phyloP scores from a whole-genome alignment of 2,113 vertebrate species.

The Lampris incognitus region DNA sequence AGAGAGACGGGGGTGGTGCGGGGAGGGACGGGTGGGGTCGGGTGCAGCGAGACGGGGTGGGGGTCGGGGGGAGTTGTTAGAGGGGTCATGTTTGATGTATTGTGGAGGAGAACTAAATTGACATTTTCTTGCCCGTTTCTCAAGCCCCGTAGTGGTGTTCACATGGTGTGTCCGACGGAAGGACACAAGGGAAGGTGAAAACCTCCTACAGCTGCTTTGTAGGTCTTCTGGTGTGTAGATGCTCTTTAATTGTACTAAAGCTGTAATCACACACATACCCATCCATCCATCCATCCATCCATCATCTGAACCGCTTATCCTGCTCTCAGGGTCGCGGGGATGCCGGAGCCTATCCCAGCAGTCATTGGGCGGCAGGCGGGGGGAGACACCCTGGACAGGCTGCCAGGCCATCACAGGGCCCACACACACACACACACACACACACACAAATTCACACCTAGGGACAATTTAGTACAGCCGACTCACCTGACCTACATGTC shows the following conservation, averaged over 20 bases:
- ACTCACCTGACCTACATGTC: no score
- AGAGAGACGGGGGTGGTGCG: slow-evolving; percentile 38
- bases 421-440: no score
- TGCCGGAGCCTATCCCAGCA: no score
- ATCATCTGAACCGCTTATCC: no score
- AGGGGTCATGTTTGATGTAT: slow-evolving; percentile 53
- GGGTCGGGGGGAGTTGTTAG: not conserved
- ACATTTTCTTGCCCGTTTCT: slow-evolving; percentile 50
- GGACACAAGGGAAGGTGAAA: slow-evolving; percentile 41
- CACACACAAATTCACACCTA: no score
- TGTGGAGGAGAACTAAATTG: slow-evolving; percentile 56
- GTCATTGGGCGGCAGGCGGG: no score
- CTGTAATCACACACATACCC: no score
- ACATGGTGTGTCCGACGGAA: slow-evolving; percentile 17
- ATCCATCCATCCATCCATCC: no score
- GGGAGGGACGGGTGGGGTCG: slow-evolving; percentile 1
- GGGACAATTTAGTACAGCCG: no score
- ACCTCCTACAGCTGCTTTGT: slow-evolving; percentile 1
- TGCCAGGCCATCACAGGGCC: no score
- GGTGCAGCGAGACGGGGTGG: not conserved
- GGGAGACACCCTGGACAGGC: no score
- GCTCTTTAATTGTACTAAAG: slow-evolving; percentile 6
- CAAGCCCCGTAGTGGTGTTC: slow-evolving; percentile 32
- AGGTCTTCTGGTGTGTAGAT: slow-evolving; percentile 37
- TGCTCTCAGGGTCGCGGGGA: no score